Base-by-base conservation (phyloP, 2,888 invertebrate species). In the Xanthia togata region DNA sequence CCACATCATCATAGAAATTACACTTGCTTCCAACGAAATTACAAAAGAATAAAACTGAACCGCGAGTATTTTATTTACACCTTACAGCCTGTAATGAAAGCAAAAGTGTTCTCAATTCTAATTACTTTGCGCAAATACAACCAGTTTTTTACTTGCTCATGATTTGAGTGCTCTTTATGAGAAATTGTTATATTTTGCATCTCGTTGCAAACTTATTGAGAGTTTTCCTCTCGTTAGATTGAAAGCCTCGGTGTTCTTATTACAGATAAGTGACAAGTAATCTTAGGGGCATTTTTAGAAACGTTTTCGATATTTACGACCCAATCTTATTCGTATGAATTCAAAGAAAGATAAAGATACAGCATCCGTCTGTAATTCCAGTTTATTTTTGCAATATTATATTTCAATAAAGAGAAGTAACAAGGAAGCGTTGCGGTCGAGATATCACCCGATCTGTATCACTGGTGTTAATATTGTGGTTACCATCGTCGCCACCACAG, bases 31-130 rank as follows among this genome's bases (percentile, higher is more conserved):
- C 63, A 83, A 70, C 67, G 38, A 70, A 85, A 83, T 79, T 71
- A 76, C 65, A 85, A 86, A 84, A 82, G 70, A 76, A 84, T 84
- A 75, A 86, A 84, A 80, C 55, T 67, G 69, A 73, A 70, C 62
- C 55, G 59, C 73, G 64, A 81, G 76, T 68, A 73, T 79, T 81
- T 84, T 71, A 77, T 70, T 76, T 76, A 80, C 87, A 84, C 75
- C 76, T 82, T 86, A 76, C 73, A 79, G 76, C 85, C 85, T 84
- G 83, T 47, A 78, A 81, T 71, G 84, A 91, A 84, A 90, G 80
- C 79, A 86, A 90, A 79, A 89, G 85, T 85, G 85, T 79, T 87
- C 85, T 83, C 81, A 84, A 83, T 89, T 76, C 81, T 88, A 89
- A 88, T 90, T 89, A 87, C 73, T 82, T 76, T 74, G 75, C 80